Percentiles rank a stretch among this genome's conserved stretches.
These are phyloP conservation scores for Dione juno DNA, from an alignment of 2,888 invertebrate genomes.

Conservation along the genomic window DNA sequence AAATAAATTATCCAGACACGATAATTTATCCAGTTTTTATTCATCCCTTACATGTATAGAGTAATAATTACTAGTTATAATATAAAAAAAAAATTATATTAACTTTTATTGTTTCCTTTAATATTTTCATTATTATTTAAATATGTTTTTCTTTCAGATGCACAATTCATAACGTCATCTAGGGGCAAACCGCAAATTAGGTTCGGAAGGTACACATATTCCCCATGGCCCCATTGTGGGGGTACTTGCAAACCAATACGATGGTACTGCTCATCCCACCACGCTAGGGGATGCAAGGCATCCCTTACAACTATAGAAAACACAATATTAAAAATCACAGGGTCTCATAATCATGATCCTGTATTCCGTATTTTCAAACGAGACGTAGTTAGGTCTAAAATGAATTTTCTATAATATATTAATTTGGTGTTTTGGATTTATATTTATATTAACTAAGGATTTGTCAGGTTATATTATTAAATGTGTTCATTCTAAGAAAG, in stretches of 20 bases:
- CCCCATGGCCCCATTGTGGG: slow-evolving; percentile 28
- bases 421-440: neutral
- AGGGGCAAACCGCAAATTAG: slow-evolving; percentile 40
- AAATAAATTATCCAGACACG: neutral
- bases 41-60: neutral
- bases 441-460: too few relatives aligned
- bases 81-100: neutral
- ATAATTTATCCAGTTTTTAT: neutral
- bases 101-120: too few relatives aligned
- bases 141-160: slow-evolving; percentile 18
- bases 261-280: slow-evolving; percentile 47
- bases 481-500: too few relatives aligned
- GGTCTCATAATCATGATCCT: slow-evolving; percentile 12
- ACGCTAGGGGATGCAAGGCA: slow-evolving; percentile 44
- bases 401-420: neutral
- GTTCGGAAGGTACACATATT: slow-evolving; percentile 43
- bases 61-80: neutral
- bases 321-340: slow-evolving; percentile 6
- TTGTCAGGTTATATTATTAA: too few relatives aligned
- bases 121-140: too few relatives aligned
- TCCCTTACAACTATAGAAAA: slow-evolving; percentile 27
- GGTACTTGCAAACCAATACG: slow-evolving; percentile 6
- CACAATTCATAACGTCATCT: slow-evolving; percentile 41
- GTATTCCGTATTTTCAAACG: slow-evolving; percentile 13
- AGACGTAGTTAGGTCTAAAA: neutral